Base-by-base conservation (phyloP, 2,888 invertebrate species). In the Zaprionus bogoriensis region DNA sequence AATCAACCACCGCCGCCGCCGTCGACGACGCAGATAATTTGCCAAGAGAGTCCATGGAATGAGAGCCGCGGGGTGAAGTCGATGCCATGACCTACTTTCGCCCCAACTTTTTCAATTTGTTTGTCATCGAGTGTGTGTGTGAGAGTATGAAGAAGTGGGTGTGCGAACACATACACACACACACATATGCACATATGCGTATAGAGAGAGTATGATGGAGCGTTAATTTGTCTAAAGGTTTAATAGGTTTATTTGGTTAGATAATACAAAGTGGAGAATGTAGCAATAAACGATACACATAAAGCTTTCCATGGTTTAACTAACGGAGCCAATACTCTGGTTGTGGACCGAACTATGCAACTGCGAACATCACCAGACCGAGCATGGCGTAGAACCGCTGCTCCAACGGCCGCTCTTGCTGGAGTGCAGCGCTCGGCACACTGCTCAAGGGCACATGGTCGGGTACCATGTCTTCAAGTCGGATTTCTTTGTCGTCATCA, bases 91-190 rank as follows among this genome's bases (percentile, higher is more conserved):
- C 84, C 82, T 84, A 77, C 73, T 86, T 81, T 77, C 23, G 58
- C 50, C 51, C 46, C 72, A 78, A 84, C 67, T 84, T 81, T 81
- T 81, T 82, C 75, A 82, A 84, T 84, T 81, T 84, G 69, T 72
- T 74, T 76, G 58, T 59, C 71, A 61, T 58, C 73, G 68, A 71
- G 48, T 63, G 44, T 30, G 39, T 39, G 27, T 4, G 44, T 45
- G 36, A n/a, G 46, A 42, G 44, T 45, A 41, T 23, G 46, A 32
- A n/a, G n/a, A n/a, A 41, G 39, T 52, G 42, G 46, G 20, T 46
- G 46, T 17, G 54, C n/a, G 28, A 3, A 28, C 28, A 28, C n/a
- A 32, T 3, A 4, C 7, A 17, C 14, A 36, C 2, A 14, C 14
- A 36, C 32, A 7, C 32, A 17, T 7, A 17, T 14, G 32, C 32